phyloP scores from a whole-genome alignment of 2,888 invertebrate species.

The Acrocyrtus sp. region DNA sequence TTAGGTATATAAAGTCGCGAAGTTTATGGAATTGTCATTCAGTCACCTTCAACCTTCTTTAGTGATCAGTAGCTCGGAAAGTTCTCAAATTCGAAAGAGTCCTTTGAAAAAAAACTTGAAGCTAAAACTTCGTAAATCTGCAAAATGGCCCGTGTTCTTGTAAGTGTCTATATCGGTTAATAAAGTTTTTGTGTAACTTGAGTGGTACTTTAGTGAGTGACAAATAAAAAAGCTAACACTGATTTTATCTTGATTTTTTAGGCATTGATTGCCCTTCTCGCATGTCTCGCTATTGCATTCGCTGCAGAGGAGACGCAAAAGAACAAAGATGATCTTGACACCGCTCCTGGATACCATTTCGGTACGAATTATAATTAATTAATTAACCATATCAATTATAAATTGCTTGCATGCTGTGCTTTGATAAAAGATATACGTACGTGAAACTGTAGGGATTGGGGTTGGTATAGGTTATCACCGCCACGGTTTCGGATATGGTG shows the following conservation, averaged over 20 bases:
- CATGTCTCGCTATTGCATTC: slow-evolving; percentile 23
- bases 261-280: slow-evolving; percentile 29
- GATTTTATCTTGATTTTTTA: too few relatives aligned
- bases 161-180: slow-evolving; percentile 5
- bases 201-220: too few relatives aligned
- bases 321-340: slow-evolving; percentile 20
- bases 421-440: too few relatives aligned
- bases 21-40: neutral
- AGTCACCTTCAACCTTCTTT: slow-evolving; percentile 9
- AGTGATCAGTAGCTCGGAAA: neutral
- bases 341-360: slow-evolving; percentile 24
- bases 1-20: slow-evolving; percentile 29
- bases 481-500: neutral
- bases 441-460: neutral
- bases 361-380: neutral
- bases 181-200: too few relatives aligned
- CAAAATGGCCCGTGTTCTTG: slow-evolving; percentile 36
- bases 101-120: too few relatives aligned
- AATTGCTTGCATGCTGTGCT: too few relatives aligned
- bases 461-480: neutral
- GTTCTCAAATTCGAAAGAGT: neutral
- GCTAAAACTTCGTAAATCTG: neutral
- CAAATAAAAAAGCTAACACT: too few relatives aligned
- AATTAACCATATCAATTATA: neutral
- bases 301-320: slow-evolving; percentile 26